A percentile compares a stretch with the other conserved stretches of the same genome.
phyloP scores from a whole-genome alignment of 2,797 vertebrate species.

The Pangasius macronema region DNA sequence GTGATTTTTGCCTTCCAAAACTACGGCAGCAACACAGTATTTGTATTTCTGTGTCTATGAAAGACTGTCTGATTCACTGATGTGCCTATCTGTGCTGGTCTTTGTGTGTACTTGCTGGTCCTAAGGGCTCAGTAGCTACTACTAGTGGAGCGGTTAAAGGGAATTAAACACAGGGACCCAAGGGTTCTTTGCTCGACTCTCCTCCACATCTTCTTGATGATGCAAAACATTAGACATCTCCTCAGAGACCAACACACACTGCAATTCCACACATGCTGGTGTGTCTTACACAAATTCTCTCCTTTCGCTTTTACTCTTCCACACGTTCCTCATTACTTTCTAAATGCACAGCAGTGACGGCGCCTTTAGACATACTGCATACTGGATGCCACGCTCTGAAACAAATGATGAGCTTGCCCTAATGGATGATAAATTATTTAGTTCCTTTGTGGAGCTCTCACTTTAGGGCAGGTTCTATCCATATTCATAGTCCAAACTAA shows the following conservation, averaged over 20 bases:
- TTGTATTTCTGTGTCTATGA: constrained; percentile 13
- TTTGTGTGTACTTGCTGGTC: constrained; percentile 50
- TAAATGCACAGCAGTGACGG: constrained; percentile 17
- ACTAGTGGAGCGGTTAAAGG: constrained; percentile 72
- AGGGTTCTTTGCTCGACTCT: constrained; percentile 42
- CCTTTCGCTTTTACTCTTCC: constrained; percentile 25
- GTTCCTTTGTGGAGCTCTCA: background rate
- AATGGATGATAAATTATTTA: constrained; percentile 25
- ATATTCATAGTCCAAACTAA: background rate
- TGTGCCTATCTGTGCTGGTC: constrained; percentile 39
- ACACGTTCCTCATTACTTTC: constrained; percentile 28
- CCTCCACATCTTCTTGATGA: constrained; percentile 55
- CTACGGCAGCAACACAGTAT: background rate
- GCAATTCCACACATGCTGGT: constrained; percentile 50
- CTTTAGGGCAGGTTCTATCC: background rate
- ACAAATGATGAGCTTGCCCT: background rate
- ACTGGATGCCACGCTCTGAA: background rate
- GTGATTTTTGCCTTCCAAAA: background rate
- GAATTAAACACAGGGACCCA: constrained; percentile 68
- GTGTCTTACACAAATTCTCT: constrained; percentile 19
- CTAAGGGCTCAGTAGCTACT: constrained; percentile 61
- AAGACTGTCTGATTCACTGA: constrained; percentile 31
- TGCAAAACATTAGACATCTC: constrained; percentile 59
- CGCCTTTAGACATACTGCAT: constrained; percentile 12
- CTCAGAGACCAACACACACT: constrained; percentile 46